phyloP scores from a whole-genome alignment of 2,797 vertebrate genomes.

The Falco berigora region DNA sequence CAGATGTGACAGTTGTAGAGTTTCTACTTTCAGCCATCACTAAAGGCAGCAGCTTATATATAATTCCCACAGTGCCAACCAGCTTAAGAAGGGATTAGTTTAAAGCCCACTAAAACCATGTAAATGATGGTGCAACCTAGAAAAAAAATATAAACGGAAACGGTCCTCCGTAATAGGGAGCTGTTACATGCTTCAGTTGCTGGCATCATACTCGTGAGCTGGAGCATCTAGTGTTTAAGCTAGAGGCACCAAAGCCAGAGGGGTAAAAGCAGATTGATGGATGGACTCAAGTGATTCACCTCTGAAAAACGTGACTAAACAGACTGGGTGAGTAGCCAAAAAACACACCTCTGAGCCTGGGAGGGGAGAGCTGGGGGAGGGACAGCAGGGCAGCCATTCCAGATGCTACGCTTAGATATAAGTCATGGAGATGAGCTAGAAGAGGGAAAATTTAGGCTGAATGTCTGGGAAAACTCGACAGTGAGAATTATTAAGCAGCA shows the following conservation, averaged over 20 bases:
- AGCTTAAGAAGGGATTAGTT: constrained; percentile 21
- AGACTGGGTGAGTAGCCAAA: not conserved
- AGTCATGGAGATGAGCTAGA: not conserved
- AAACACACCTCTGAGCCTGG: not conserved
- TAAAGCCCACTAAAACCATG: not conserved
- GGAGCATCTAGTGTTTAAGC: not conserved
- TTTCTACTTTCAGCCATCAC: not conserved
- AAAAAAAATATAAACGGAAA: not conserved
- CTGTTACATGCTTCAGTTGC: not conserved
- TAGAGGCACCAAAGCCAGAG: not conserved
- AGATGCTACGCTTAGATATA: not conserved
- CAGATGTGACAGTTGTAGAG: not conserved
- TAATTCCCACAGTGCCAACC: not conserved
- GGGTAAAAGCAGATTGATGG: not conserved
- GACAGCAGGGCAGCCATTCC: not conserved
- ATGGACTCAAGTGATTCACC: not conserved
- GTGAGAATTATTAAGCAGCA: constrained; percentile 22
- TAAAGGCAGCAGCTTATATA: not conserved
- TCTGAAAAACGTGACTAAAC: not conserved
- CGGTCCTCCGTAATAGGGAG: not conserved
- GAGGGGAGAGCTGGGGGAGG: not conserved
- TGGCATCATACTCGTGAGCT: not conserved
- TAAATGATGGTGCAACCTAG: not conserved
- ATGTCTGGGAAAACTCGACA: not conserved
- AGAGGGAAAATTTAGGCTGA: constrained; percentile 6